A percentile compares a stretch with the other conserved stretches of the same genome.
Evolutionary conservation across 2,797 vertebrate species (phyloP).

Genomic region (Pelodytes ibericus): DNA sequence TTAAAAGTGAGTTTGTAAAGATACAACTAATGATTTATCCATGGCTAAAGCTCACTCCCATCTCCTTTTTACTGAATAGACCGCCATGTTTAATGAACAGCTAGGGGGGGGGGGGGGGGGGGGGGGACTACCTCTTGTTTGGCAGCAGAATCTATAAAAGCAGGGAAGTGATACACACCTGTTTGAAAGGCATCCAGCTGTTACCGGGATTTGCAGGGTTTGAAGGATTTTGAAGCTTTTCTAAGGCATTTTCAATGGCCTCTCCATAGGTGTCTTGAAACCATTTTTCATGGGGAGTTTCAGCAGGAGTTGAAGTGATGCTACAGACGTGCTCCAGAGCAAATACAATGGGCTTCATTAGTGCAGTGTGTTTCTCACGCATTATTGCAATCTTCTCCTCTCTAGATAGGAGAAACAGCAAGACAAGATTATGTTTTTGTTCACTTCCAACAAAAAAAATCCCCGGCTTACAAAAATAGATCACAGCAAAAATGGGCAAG

Average conservation of each 20-base stretch:
- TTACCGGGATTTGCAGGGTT: slow-evolving; percentile 95
- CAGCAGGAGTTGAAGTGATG: slow-evolving; percentile 89
- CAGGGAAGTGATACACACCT: slow-evolving; percentile 71
- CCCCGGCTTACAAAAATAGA: no score
- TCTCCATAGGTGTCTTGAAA: slow-evolving; percentile 96
- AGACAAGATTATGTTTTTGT: slow-evolving; percentile 14
- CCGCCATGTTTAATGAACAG: no score
- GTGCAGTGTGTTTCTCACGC: slow-evolving; percentile 95
- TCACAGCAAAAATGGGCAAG: no score
- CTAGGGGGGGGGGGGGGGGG: no score
- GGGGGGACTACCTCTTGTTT: no score
- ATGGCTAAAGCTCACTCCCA: no score
- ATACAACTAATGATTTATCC: no score
- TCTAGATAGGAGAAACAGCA: slow-evolving; percentile 65
- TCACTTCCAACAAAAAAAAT: no score
- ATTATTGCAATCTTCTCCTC: slow-evolving; percentile 98
- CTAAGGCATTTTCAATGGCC: slow-evolving; percentile 86
- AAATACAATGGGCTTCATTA: slow-evolving; percentile 97
- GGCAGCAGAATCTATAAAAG: no score
- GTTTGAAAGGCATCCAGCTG: slow-evolving; percentile 97
- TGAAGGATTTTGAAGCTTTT: slow-evolving; percentile 86
- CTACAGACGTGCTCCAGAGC: slow-evolving; percentile 93
- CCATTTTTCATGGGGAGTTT: slow-evolving; percentile 97
- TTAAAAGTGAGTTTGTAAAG: no score
- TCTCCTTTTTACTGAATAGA: no score